Conservation (phyloP, 2,113 vertebrate genomes). For the Phalacrocorax brasilianus region DNA sequence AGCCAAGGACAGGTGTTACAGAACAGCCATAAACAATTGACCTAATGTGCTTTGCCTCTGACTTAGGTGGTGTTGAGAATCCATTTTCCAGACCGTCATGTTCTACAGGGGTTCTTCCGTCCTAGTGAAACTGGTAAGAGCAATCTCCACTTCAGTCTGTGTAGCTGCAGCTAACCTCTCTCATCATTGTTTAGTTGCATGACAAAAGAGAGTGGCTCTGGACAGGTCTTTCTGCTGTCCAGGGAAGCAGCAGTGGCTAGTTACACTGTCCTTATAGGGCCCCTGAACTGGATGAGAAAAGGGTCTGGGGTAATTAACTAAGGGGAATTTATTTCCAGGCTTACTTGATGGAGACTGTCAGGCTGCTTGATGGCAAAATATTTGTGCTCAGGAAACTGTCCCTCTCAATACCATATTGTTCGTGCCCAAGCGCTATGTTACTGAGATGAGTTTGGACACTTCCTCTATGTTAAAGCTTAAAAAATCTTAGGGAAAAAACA, state of each 20-base stretch:
- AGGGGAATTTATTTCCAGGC: neutral
- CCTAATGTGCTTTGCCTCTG: neutral
- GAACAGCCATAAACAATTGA: neutral
- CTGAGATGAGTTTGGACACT: neutral
- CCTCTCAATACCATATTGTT: neutral
- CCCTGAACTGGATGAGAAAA: neutral
- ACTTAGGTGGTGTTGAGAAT: slow-evolving; percentile 89
- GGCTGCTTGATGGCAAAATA: neutral
- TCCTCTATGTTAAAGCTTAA: neutral
- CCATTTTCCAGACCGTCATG: slow-evolving; percentile 89
- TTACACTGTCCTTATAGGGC: neutral
- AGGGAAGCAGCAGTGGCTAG: neutral
- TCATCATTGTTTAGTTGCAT: neutral
- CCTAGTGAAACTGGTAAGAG: slow-evolving; percentile 88
- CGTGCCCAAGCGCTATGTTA: neutral
- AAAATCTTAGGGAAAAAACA: accelerated
- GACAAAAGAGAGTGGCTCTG: neutral
- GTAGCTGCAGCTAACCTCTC: neutral
- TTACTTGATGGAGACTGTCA: neutral
- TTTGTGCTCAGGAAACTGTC: neutral
- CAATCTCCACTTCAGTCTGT: neutral
- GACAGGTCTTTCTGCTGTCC: neutral
- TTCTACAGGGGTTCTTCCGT: slow-evolving; percentile 92
- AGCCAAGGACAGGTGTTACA: neutral
- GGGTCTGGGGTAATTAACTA: neutral